Percentiles rank a stretch among this genome's conserved stretches.
These are phyloP conservation scores for Delia radicum DNA, from an alignment of 1,140 invertebrate genomes.

Conservation along the genomic window DNA sequence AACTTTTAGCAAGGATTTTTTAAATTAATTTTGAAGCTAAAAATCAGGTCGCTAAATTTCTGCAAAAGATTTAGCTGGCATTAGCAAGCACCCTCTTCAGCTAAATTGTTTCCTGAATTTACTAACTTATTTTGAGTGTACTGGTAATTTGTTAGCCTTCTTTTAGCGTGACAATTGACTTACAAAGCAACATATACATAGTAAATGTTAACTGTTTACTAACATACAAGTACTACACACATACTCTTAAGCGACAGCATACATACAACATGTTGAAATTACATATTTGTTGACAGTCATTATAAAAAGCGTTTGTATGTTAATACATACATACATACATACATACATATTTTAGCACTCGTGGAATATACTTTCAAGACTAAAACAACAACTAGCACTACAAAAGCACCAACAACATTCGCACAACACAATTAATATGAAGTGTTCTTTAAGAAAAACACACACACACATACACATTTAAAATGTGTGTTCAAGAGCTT, in stretches of 20 bases:
- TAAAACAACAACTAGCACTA: background rate
- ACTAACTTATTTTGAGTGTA: too few relatives aligned
- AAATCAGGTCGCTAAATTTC: too few relatives aligned
- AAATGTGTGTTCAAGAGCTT: too few relatives aligned
- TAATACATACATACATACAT: background rate
- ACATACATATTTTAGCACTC: background rate
- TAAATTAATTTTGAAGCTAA: too few relatives aligned
- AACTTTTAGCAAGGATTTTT: too few relatives aligned
- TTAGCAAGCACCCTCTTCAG: too few relatives aligned
- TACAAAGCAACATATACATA: too few relatives aligned
- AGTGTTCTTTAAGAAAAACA: background rate
- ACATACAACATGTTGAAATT: background rate
- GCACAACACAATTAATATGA: constrained; percentile 1
- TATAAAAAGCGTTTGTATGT: too few relatives aligned
- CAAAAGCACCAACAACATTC: background rate
- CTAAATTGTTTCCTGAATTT: too few relatives aligned
- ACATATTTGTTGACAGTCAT: constrained; percentile 16
- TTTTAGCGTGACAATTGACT: background rate
- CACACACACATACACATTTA: too few relatives aligned
- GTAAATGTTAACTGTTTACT: background rate
- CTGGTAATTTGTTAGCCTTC: too few relatives aligned
- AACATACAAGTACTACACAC: background rate
- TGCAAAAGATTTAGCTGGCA: too few relatives aligned
- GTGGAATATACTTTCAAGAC: background rate
- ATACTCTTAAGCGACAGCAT: background rate